Evolutionary conservation across 2,113 vertebrate genomes (phyloP), one percentile per base, ranked within the genome.

Genomic region (Orientallactaga bullata): DNA sequence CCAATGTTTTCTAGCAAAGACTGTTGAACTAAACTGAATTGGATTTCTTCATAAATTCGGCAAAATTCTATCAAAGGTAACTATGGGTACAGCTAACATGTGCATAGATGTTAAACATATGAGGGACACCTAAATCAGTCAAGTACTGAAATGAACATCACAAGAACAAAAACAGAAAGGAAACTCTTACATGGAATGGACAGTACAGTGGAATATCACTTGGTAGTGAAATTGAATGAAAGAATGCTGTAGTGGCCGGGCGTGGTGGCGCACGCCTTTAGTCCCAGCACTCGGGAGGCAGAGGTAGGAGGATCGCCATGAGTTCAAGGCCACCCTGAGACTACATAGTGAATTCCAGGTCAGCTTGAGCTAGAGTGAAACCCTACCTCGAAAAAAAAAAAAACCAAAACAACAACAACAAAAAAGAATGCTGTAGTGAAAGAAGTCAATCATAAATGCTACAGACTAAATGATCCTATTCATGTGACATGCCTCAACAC

Each of bases 21-120:
- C 47, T 83, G 76, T 7, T 65, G 72, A 93, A 80, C 51, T 60
- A 51, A 92, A 84, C 15, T 66, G 72, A 86, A 85, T 58, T 68
- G 32, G 51, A 90, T 37, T 87, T 74, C 82, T 94, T 81, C 4
- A 11, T n/a, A 88, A 82, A 58, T 82, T 93, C 32, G 82, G 28
- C 26, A 82, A 26, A 66, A 61, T 94, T 69, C 73, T 74, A 89
- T 3, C 18, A 90, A 76, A 96, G 80, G 39, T 23, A 66, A 80
- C 37, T 28, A 74, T 3, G 21, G 23, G 23, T 24, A 76, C 23
- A 92, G 80, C 21, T 76, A 65, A 89, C 37, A 6, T 60, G 2
- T 20, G 3, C 17, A 55, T 42, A 76, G 60, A 85, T 28, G 23
- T 66, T 18, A 93, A 61, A 81, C 5, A 4, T n/a, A n/a, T 5